phyloP scores from a whole-genome alignment of 1,140 invertebrate genomes.

The Scylla paramamosain region DNA sequence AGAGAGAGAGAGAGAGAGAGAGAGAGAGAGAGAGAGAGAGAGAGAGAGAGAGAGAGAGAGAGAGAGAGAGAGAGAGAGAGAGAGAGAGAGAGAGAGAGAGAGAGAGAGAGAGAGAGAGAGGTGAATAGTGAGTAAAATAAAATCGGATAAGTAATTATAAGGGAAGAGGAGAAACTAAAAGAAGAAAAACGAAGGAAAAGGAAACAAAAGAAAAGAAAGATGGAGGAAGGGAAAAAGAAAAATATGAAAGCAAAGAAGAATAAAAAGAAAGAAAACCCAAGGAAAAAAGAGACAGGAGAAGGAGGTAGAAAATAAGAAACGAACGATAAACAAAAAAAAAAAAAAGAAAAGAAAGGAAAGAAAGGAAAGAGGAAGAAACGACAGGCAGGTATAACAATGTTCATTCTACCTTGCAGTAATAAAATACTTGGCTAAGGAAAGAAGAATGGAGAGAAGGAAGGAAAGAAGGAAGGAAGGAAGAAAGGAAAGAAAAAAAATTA shows the following conservation, averaged over 20 bases:
- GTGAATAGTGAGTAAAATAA: too few species aligned
- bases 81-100: too few species aligned
- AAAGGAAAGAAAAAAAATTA: neutral
- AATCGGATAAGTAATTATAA: too few species aligned
- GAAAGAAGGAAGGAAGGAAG: constrained; percentile 45
- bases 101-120: too few species aligned
- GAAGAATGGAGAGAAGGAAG: constrained; percentile 36
- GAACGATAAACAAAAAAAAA: neutral
- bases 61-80: too few species aligned
- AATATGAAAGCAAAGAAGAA: neutral
- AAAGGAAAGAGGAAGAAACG: neutral
- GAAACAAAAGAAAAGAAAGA: neutral
- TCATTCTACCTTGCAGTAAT: too few species aligned
- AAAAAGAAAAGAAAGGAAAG: neutral
- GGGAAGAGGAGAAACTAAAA: too few species aligned
- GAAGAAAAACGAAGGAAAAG: neutral
- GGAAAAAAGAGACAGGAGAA: neutral
- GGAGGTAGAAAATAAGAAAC: neutral
- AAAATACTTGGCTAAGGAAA: constrained; percentile 19
- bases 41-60: too few species aligned
- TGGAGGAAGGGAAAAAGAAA: neutral
- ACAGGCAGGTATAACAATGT: too few species aligned
- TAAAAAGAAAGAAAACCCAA: neutral
- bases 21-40: too few species aligned
- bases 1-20: too few species aligned